Conservation (phyloP, 37 sponge, comb jelly and placozoan genomes). For the Lycopodina hypogea region DNA sequence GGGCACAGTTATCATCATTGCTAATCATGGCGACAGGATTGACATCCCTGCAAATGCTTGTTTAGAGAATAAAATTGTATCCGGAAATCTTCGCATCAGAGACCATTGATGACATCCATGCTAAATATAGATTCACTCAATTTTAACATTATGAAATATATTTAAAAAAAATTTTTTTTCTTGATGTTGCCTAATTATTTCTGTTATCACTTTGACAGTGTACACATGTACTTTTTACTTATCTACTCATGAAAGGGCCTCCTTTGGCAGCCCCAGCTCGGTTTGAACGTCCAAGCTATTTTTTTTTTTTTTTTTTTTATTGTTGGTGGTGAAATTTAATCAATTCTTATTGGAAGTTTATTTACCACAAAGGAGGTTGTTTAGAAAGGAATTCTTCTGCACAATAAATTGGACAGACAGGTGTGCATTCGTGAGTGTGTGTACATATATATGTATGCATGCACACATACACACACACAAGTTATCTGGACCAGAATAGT, state of each 20-base stretch:
- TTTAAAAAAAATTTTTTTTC: neutral
- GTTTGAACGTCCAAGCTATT: too few relatives aligned
- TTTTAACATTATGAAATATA: neutral
- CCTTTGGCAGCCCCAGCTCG: too few relatives aligned
- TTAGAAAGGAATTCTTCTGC: too few relatives aligned
- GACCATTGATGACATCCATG: conserved; percentile 90
- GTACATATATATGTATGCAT: too few relatives aligned
- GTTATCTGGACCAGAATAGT: too few relatives aligned
- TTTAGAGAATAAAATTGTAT: conserved; percentile 96
- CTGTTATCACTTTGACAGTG: neutral
- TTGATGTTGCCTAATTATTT: neutral
- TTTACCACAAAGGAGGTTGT: too few relatives aligned
- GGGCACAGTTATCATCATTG: conserved; percentile 98
- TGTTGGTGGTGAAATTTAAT: too few relatives aligned
- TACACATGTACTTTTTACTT: neutral
- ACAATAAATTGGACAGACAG: too few relatives aligned
- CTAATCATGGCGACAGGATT: conserved; percentile 96
- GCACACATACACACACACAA: too few relatives aligned
- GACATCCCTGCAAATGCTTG: conserved; percentile 87
- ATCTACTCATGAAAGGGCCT: neutral
- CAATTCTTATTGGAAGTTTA: too few relatives aligned
- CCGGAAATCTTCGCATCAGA: conserved; percentile 92
- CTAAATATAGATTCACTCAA: neutral
- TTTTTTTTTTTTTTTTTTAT: too few relatives aligned
- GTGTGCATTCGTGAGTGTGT: too few relatives aligned